Base-by-base conservation (phyloP, 2,888 invertebrate genomes). In the Tortrix viridana region DNA sequence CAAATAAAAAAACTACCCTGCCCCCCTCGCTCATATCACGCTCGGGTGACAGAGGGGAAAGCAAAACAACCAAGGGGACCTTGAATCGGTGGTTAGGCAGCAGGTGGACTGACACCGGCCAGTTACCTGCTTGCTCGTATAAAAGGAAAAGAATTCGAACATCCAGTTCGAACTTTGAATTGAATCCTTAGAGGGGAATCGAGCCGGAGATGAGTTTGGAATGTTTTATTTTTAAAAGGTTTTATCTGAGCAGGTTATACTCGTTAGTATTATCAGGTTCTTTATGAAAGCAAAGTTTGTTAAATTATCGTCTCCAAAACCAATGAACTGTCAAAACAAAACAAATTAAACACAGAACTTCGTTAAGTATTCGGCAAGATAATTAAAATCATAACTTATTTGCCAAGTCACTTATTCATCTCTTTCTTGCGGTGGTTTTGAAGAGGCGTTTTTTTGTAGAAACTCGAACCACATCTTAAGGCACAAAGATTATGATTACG, bases 91-190 rank as follows among this genome's bases (percentile, higher is more conserved):
- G 68, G 74, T 69, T 66, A 70, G 71, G 72, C 71, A 78, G 81
- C 89, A 89, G 88, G 88, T 89, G 89, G 81, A 78, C 76, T 69
- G 71, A 68, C 72, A 67, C 63, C 53, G 65, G 58, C 67, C 81
- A 80, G 75, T 77, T 90, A 90, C 91, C 91, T 90, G 90, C 84
- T 76, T 90, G 90, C 84, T 76, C 76, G 38, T 54, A 58, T 75
- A 74, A 74, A 76, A 76, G 73, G 75, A 79, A 79, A 81, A 80
- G 75, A 76, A 86, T 89, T 88, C 89, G 88, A 88, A 80, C 77
- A 79, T 79, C 79, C 83, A 81, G 80, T 79, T 76, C 79, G 77
- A 75, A 71, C 73, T 74, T 75, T 70, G 75, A 82, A 82, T 86
- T 86, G 84, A 87, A 87, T 85, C 84, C 82, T 77, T 77, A 23